Conservation (phyloP, 2,797 vertebrate species). For the Menidia menidia region DNA sequence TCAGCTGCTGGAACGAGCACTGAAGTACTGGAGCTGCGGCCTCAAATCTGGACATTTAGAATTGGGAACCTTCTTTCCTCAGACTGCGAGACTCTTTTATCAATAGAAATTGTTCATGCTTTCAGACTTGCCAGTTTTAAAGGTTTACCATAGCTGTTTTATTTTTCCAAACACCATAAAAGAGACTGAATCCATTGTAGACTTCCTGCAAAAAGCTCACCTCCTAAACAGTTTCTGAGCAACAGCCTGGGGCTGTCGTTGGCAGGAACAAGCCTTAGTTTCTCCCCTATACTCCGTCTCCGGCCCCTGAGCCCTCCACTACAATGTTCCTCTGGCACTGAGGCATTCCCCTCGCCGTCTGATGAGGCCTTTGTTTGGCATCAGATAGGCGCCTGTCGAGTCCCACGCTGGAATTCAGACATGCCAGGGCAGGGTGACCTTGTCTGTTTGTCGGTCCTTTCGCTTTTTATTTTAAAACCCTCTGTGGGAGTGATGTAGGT, state of each 20-base stretch:
- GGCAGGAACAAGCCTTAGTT: neutral
- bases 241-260: neutral
- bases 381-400: constrained; percentile 60
- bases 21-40: too few species aligned
- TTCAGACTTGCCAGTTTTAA: neutral
- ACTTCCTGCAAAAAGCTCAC: neutral
- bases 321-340: constrained; percentile 32
- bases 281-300: neutral
- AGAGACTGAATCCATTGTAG: neutral
- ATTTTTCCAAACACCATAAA: neutral
- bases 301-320: constrained; percentile 4
- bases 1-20: too few species aligned
- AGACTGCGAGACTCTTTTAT: too few species aligned
- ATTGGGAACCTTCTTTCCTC: too few species aligned
- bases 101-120: too few species aligned
- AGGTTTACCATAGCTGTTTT: neutral
- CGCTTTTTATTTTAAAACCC: neutral
- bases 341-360: constrained; percentile 37
- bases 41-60: too few species aligned
- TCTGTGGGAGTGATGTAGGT: neutral
- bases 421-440: constrained; percentile 56
- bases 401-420: constrained; percentile 67
- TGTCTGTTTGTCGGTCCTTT: constrained; percentile 7
- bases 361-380: constrained; percentile 64
- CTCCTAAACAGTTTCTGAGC: neutral